Evolutionary conservation across 2,888 invertebrate genomes (phyloP).

Genomic region (Tubulanus polymorphus): DNA sequence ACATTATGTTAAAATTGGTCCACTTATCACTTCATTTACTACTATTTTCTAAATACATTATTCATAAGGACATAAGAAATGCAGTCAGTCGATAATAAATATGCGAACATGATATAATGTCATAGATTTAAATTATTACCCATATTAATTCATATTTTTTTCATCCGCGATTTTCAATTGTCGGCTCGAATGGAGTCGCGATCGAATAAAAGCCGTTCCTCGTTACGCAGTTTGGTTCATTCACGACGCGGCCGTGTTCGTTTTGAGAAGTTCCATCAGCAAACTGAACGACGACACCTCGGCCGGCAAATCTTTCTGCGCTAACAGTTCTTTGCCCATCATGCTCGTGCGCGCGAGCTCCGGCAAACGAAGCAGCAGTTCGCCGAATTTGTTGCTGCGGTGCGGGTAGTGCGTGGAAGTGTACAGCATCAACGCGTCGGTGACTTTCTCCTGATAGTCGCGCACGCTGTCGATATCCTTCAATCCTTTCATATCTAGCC

Average conservation of each 20-base stretch:
- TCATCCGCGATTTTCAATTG: too few species aligned
- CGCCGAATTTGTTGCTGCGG: constrained; percentile 91
- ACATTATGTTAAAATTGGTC: too few species aligned
- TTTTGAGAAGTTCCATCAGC: constrained; percentile 85
- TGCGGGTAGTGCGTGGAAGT: constrained; percentile 87
- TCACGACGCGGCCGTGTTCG: not conserved
- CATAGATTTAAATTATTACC: too few species aligned
- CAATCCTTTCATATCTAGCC: constrained; percentile 89
- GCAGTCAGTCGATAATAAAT: too few species aligned
- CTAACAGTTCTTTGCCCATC: constrained; percentile 72
- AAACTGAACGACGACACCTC: constrained; percentile 89
- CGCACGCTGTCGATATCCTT: constrained; percentile 91
- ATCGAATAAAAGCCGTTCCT: not conserved
- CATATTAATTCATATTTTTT: too few species aligned
- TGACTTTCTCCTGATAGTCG: constrained; percentile 88
- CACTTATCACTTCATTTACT: too few species aligned
- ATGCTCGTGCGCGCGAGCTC: constrained; percentile 93
- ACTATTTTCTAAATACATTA: too few species aligned
- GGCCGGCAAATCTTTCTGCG: constrained; percentile 76
- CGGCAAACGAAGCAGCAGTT: constrained; percentile 84
- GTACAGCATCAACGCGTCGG: constrained; percentile 87
- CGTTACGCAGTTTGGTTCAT: constrained; percentile 56
- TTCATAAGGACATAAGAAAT: too few species aligned
- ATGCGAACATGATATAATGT: too few species aligned
- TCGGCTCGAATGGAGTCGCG: too few species aligned